Percentiles rank a stretch among this genome's conserved stretches.
Conservation (phyloP, 2,888 invertebrate species). For the Euclidia mi region DNA sequence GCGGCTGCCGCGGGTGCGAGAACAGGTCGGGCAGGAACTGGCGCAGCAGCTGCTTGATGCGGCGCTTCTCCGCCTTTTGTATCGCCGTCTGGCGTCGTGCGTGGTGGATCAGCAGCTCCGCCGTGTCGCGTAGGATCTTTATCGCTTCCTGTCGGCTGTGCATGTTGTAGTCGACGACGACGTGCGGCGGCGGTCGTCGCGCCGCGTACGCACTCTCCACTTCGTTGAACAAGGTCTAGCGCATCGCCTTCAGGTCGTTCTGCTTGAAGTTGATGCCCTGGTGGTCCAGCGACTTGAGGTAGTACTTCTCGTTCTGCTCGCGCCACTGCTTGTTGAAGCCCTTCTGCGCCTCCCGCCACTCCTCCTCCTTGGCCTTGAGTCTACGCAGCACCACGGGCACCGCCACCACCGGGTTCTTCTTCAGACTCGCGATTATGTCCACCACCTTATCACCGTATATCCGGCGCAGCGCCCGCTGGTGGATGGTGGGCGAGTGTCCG, state of each 20-base stretch:
- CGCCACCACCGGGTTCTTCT: slow-evolving; percentile 97
- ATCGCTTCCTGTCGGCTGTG: slow-evolving; percentile 79
- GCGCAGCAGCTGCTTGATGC: slow-evolving; percentile 97
- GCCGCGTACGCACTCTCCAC: slow-evolving; percentile 96
- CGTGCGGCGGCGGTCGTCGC: slow-evolving; percentile 75
- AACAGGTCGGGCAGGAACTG: slow-evolving; percentile 98
- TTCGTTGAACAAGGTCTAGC: slow-evolving; percentile 98
- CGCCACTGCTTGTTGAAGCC: slow-evolving; percentile 99
- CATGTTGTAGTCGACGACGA: slow-evolving; percentile 76
- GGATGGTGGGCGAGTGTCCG: slow-evolving; percentile 97
- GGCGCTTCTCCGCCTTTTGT: slow-evolving; percentile 98
- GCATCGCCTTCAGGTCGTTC: slow-evolving; percentile 98
- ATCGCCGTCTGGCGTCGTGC: slow-evolving; percentile 98
- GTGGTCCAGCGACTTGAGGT: slow-evolving; percentile 99
- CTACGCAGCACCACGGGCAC: slow-evolving; percentile 97
- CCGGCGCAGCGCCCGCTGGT: slow-evolving; percentile 96
- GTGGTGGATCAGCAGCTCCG: slow-evolving; percentile 98
- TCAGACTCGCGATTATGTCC: slow-evolving; percentile 98
- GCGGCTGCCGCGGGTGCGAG: slow-evolving; percentile 96
- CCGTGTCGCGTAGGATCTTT: slow-evolving; percentile 97
- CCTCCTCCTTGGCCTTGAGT: slow-evolving; percentile 98
- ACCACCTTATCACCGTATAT: slow-evolving; percentile 95
- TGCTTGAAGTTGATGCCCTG: slow-evolving; percentile 99
- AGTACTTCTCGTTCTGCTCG: slow-evolving; percentile 99
- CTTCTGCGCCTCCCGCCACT: slow-evolving; percentile 99